Evolutionary conservation across 2,888 invertebrate genomes (phyloP).

Genomic region (Macropis europaea): DNA sequence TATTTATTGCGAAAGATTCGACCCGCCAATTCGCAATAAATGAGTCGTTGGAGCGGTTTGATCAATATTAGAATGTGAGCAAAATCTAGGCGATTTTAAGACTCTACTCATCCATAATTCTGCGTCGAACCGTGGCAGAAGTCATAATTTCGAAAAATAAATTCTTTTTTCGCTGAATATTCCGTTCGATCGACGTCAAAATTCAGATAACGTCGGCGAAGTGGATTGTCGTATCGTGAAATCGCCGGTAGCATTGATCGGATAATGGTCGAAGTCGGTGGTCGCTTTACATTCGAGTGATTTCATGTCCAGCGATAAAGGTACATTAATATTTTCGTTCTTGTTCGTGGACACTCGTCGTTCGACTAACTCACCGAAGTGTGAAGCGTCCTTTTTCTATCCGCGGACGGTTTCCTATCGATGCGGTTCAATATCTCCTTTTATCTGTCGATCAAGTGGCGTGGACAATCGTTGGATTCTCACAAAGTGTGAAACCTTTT

Average conservation of each 20-base stretch:
- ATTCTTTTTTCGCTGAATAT: no score
- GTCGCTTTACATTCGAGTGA: slow-evolving; percentile 19
- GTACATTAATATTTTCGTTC: slow-evolving; percentile 22
- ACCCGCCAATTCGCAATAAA: no score
- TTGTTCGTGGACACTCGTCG: slow-evolving; percentile 13
- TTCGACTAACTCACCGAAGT: slow-evolving; percentile 21
- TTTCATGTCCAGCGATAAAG: slow-evolving; percentile 3
- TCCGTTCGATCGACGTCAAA: no score
- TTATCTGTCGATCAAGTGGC: neutral
- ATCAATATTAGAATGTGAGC: no score
- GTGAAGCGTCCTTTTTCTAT: slow-evolving; percentile 32
- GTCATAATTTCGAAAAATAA: no score
- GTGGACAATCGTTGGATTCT: slow-evolving; percentile 8
- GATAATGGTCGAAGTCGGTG: neutral
- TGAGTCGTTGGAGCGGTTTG: no score
- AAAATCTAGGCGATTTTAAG: no score
- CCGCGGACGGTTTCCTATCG: slow-evolving; percentile 4
- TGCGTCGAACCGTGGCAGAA: no score
- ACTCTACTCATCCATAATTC: no score
- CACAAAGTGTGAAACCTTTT: neutral
- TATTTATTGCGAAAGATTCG: no score
- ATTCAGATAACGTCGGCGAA: no score
- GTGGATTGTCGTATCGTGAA: neutral
- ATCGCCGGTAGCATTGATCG: slow-evolving; percentile 5
- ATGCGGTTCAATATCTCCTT: neutral